phyloP scores from a whole-genome alignment of 1,140 invertebrate genomes.

The Gonatopus flavifemur region DNA sequence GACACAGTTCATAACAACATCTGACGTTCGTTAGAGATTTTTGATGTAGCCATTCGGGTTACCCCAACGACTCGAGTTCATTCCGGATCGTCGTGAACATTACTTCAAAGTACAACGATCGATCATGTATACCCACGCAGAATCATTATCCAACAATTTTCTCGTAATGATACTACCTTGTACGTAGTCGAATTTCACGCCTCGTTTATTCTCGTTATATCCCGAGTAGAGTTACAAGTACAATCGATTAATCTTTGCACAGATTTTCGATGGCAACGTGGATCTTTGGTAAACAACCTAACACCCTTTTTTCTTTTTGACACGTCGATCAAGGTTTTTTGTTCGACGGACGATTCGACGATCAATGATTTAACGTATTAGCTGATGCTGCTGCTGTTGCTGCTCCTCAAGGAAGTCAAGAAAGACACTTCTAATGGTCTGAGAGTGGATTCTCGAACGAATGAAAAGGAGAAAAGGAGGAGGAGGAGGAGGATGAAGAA shows the following conservation, averaged over 20 bases:
- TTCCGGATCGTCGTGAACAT: background rate
- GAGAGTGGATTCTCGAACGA: background rate
- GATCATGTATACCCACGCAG: conserved; percentile 7
- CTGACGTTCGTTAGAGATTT: no score
- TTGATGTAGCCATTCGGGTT: no score
- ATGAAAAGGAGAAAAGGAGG: conserved; percentile 10
- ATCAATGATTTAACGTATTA: no score
- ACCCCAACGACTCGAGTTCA: no score
- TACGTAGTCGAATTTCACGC: conserved; percentile 8
- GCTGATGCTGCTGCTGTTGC: no score
- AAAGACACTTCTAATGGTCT: background rate
- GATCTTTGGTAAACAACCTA: background rate
- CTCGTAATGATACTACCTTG: conserved; percentile 4
- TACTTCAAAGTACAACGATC: background rate
- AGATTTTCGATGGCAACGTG: background rate
- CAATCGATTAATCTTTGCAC: conserved; percentile 15
- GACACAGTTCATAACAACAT: no score
- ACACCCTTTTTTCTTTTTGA: background rate
- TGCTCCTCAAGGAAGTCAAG: no score
- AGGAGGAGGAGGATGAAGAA: conserved; percentile 17
- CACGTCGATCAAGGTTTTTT: conserved; percentile 13
- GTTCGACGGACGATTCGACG: background rate
- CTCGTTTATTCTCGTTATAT: conserved; percentile 11
- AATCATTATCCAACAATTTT: conserved; percentile 17
- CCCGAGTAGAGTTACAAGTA: background rate